Evolutionary conservation across 2,888 invertebrate genomes (phyloP).

Genomic region (Nephrotoma guestfalica): DNA sequence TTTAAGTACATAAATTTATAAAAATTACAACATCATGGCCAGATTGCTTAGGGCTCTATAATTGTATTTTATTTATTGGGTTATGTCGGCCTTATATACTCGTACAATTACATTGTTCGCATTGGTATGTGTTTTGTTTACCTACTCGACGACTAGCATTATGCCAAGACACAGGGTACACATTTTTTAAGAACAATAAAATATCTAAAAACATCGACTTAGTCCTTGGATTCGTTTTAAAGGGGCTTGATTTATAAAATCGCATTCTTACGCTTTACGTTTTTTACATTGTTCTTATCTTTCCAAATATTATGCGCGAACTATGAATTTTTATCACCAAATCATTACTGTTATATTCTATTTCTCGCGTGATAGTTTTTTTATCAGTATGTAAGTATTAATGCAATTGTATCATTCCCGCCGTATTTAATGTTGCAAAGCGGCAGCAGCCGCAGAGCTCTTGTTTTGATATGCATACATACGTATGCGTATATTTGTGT

Average conservation of each 20-base stretch:
- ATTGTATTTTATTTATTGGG: neutral
- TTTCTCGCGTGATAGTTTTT: neutral
- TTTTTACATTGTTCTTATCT: neutral
- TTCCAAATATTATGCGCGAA: neutral
- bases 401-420: neutral
- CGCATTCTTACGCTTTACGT: neutral
- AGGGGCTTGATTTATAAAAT: neutral
- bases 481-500: neutral
- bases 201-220: neutral
- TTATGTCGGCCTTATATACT: no score
- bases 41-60: neutral
- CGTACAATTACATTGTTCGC: no score
- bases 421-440: neutral
- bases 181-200: neutral
- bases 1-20: neutral
- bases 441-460: neutral
- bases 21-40: neutral
- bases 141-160: neutral
- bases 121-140: no score
- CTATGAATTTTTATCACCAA: neutral
- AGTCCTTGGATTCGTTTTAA: neutral
- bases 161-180: neutral
- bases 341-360: neutral
- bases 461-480: neutral
- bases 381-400: neutral